Percentiles rank a stretch among this genome's conserved stretches.
These are phyloP conservation scores for Danio rerio DNA, from an alignment of 2,113 vertebrate species.

Conservation along the genomic window GRCz12tu NC_133187.1:23058001-23058500, in stretches of 20 bases:
- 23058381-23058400: too few species aligned
- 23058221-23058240: background rate
- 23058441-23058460: too few species aligned
- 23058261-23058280: too few species aligned
- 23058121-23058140: background rate
- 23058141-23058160: background rate
- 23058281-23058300: too few species aligned
- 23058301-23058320: too few species aligned
- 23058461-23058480: too few species aligned
- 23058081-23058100: background rate
- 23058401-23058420: too few species aligned
- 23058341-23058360: too few species aligned
- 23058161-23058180: background rate
- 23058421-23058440: too few species aligned
- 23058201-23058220: background rate
- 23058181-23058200: background rate
- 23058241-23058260: background rate
- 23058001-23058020: constrained; percentile 21
- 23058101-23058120: background rate
- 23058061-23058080: constrained; percentile 11
- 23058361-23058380: too few species aligned
- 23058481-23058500: too few species aligned
- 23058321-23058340: too few species aligned
- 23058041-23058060: constrained; percentile 22
- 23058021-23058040: constrained; percentile 18